Evolutionary conservation across 2,888 invertebrate species (phyloP).

Genomic region (Tachystola acroxantha): DNA sequence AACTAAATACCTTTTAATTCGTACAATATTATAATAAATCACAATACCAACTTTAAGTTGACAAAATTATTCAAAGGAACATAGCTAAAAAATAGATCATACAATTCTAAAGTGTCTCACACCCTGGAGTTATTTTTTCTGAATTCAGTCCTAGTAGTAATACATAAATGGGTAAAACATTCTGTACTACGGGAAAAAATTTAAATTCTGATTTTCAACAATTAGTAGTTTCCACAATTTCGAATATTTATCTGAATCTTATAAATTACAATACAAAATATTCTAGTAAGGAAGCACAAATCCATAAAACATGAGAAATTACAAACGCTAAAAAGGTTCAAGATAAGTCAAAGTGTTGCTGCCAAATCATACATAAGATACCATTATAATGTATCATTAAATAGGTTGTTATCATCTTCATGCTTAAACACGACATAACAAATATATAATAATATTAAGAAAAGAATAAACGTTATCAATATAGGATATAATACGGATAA

Average conservation of each 20-base stretch:
- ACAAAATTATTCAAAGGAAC: constrained; percentile 62
- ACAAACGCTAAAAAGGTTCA: not conserved
- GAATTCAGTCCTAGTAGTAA: constrained; percentile 23
- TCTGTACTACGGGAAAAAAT: not conserved
- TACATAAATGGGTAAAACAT: constrained; percentile 5
- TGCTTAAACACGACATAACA: constrained; percentile 10
- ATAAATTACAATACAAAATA: no score
- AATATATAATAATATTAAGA: constrained; percentile 5
- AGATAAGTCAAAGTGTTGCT: constrained; percentile 2
- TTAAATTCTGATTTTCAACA: no score
- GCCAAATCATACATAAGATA: constrained; percentile 1
- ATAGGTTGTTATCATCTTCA: constrained; percentile 5
- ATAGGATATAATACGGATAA: constrained; percentile 3
- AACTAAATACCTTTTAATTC: constrained; percentile 65
- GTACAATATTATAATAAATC: constrained; percentile 68
- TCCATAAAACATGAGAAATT: not conserved
- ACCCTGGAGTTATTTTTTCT: constrained; percentile 37
- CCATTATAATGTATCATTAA: not conserved
- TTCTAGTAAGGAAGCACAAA: no score
- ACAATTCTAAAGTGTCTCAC: constrained; percentile 54
- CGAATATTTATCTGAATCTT: no score
- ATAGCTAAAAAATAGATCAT: constrained; percentile 45
- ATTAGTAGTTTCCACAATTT: no score
- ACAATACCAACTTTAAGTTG: constrained; percentile 76
- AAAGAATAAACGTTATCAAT: constrained; percentile 5